These are phyloP conservation scores for Dysidea cf. avara DNA, from an alignment of 37 sponge, comb jelly and placozoan species.

Conservation along the genomic window DNA sequence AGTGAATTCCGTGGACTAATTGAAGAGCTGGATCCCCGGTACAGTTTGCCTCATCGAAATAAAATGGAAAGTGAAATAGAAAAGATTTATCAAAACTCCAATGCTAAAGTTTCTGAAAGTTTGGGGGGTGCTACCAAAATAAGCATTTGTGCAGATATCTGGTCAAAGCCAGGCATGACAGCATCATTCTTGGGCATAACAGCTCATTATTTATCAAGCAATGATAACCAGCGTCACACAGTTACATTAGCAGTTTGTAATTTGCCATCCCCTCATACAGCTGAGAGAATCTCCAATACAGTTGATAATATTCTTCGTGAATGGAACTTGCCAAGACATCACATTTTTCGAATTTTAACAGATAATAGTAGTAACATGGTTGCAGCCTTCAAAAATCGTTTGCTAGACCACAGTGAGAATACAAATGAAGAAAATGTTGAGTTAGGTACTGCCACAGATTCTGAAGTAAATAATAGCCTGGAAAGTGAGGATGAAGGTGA, in stretches of 20 bases:
- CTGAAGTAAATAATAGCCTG: too few relatives aligned
- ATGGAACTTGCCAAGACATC: conserved; percentile 1
- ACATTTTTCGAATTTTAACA: conserved; percentile 4
- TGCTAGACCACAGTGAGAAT: background rate
- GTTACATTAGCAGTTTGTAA: conserved; percentile 21
- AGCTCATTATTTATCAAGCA: conserved; percentile 4
- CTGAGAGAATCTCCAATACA: background rate
- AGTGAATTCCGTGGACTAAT: background rate
- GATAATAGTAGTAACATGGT: conserved; percentile 39
- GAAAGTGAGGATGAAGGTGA: background rate
- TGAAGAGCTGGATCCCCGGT: too few relatives aligned
- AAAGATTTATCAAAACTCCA: conserved; percentile 1
- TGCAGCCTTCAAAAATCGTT: background rate
- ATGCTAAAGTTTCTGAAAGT: background rate
- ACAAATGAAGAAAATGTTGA: background rate
- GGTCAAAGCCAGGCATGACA: conserved; percentile 21
- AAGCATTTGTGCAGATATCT: conserved; percentile 25
- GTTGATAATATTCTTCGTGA: conserved; percentile 12
- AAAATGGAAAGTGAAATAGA: conserved; percentile 2
- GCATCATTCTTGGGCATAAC: conserved; percentile 28
- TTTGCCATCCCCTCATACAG: conserved; percentile 3
- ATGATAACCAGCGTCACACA: background rate
- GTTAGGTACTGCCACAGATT: too few relatives aligned
- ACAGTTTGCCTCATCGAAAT: conserved; percentile 1
- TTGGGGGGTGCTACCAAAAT: background rate